A percentile compares a stretch with the other conserved stretches of the same genome.
These are phyloP conservation scores for Athalia circularis DNA, from an alignment of 2,888 invertebrate genomes.

Conservation along the genomic window DNA sequence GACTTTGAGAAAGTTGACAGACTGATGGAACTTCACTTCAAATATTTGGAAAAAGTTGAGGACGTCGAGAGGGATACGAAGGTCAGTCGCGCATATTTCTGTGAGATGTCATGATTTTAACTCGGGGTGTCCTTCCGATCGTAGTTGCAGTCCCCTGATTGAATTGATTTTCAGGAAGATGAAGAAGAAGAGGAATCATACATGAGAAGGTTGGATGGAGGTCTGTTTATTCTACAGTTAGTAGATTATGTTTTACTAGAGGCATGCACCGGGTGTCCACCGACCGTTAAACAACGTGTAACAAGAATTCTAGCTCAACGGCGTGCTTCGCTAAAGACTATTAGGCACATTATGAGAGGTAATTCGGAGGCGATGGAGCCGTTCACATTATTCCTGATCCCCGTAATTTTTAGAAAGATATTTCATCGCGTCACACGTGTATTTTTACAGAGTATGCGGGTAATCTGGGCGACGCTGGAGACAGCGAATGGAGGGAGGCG, in stretches of 20 bases:
- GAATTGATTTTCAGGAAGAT: conserved; percentile 76
- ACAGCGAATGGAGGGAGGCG: conserved; percentile 88
- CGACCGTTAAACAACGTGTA: conserved; percentile 89
- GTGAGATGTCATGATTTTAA: too few species aligned
- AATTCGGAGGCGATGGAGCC: conserved; percentile 47
- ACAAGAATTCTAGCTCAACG: conserved; percentile 92
- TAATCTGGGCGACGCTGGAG: conserved; percentile 93
- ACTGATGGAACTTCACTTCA: conserved; percentile 96
- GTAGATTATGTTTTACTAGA: conserved; percentile 93
- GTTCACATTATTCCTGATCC: neutral
- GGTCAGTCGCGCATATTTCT: conserved; percentile 71
- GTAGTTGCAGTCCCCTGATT: neutral
- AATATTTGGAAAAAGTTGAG: conserved; percentile 95
- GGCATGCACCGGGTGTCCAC: conserved; percentile 83
- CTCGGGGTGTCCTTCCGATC: too few species aligned
- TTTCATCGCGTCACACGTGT: conserved; percentile 5
- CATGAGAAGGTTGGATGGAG: conserved; percentile 91
- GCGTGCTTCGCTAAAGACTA: conserved; percentile 93
- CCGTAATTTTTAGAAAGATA: neutral
- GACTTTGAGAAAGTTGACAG: conserved; percentile 99
- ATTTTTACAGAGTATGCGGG: conserved; percentile 90
- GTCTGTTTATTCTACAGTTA: conserved; percentile 96
- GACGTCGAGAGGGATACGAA: conserved; percentile 82
- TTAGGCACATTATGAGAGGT: conserved; percentile 96
- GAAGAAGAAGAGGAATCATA: conserved; percentile 91